Base-by-base conservation (phyloP, 2,888 invertebrate species). In the Drosophila yooni region DNA sequence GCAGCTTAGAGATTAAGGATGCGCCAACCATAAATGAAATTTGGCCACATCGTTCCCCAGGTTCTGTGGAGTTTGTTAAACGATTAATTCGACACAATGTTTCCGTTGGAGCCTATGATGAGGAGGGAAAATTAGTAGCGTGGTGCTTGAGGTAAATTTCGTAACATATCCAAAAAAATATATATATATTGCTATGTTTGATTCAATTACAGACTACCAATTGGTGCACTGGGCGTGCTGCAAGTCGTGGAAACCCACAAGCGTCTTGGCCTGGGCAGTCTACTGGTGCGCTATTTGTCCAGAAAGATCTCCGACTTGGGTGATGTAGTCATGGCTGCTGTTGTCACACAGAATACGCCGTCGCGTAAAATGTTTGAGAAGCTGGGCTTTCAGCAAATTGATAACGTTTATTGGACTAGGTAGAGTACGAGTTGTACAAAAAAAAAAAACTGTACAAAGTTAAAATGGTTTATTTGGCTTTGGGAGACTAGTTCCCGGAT, bases 281-380 rank as follows among this genome's bases (percentile, higher is more conserved):
- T 92, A 0, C 7, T 90, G 25, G 90, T 91, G 2, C 89, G 88
- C n/a, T 76, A 77, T 15, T 67, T 93, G 75, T 78, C 91, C 1
- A 90, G 88, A 56, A 56, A 70, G n/a, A 79, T 92, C 15, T 79
- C 85, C 0, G 80, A 78, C 4, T 51, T 81, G 15, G 82, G 80
- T 4, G 77, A 81, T 29, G 91, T 91, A 51, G 86, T 90, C 1
- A 40, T 81, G 21, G 91, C 92, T 2, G 88, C 92, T 0, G 92
- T 92, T 4, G 71, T 92, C 0, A 58, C 60, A 0, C 52, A 54
- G 21, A 91, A 91, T 58, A 76, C 66, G 2, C 74, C 90, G 5
- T 93, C 93, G 0, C 82, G 83, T 6, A 74, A 76, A 15, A 87
- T 93, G 88, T 93, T 92, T 66, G 86, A 91, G 25, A 91, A 89